Conservation (phyloP, 2,888 invertebrate genomes). For the Lasius fuliginosus region DNA sequence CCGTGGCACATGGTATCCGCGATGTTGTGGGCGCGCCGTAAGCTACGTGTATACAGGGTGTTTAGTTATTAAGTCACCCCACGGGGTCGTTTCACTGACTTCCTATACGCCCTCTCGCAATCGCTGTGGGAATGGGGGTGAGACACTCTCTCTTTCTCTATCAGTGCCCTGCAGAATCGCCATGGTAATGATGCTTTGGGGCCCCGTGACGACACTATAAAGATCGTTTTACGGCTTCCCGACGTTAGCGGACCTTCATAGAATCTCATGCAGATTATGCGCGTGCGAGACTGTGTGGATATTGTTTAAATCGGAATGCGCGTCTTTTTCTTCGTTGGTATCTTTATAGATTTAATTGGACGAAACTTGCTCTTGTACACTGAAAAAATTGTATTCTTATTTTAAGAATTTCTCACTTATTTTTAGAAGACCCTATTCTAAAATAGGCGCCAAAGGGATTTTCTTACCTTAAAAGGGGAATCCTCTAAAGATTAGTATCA, state of each 20-base stretch:
- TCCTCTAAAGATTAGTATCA: no score
- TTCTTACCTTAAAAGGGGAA: no score
- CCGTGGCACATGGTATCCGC: slow-evolving; percentile 79
- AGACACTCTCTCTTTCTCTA: slow-evolving; percentile 59
- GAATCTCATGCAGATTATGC: slow-evolving; percentile 54
- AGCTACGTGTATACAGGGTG: slow-evolving; percentile 79
- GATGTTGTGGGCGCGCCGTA: slow-evolving; percentile 75
- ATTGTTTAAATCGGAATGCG: slow-evolving; percentile 35
- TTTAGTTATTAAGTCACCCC: slow-evolving; percentile 84
- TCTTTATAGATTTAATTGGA: neutral
- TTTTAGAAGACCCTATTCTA: no score
- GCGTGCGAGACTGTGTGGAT: slow-evolving; percentile 36
- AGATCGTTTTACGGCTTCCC: slow-evolving; percentile 69
- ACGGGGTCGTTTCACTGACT: slow-evolving; percentile 76
- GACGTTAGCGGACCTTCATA: slow-evolving; percentile 52
- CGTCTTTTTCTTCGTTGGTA: neutral
- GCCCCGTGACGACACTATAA: slow-evolving; percentile 70
- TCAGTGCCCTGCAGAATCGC: slow-evolving; percentile 70
- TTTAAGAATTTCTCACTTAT: no score
- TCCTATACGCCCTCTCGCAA: slow-evolving; percentile 73
- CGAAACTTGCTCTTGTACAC: no score
- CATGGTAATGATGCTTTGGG: slow-evolving; percentile 71
- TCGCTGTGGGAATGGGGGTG: slow-evolving; percentile 78
- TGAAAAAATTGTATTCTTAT: no score
- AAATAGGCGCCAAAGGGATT: no score